Percentiles rank a stretch among this genome's conserved stretches.
phyloP scores from a whole-genome alignment of 2,888 invertebrate species.

The Drosophila flavopinicola region DNA sequence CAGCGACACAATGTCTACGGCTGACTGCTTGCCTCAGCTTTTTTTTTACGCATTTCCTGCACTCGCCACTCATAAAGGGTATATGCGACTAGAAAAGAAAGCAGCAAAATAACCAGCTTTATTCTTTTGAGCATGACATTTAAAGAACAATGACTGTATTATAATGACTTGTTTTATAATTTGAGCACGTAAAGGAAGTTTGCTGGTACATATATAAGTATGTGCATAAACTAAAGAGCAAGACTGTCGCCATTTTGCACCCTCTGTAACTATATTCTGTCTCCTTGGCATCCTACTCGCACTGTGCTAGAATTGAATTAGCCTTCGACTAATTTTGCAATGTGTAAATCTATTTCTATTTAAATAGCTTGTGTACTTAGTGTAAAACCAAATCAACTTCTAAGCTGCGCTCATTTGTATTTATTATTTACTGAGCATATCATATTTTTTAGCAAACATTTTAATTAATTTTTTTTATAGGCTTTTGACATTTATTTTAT shows the following conservation, averaged over 20 bases:
- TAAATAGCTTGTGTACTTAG: too few relatives aligned
- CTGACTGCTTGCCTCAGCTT: conserved; percentile 28
- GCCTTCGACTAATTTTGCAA: too few relatives aligned
- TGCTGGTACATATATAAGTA: too few relatives aligned
- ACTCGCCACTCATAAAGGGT: not conserved
- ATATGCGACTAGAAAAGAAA: conserved; percentile 10
- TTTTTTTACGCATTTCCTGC: conserved; percentile 6
- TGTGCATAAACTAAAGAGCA: too few relatives aligned
- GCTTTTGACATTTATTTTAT: conserved; percentile 43
- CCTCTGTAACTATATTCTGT: too few relatives aligned
- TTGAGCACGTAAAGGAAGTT: not conserved
- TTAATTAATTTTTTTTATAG: not conserved
- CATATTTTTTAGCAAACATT: not conserved
- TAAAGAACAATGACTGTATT: not conserved
- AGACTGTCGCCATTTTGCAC: too few relatives aligned
- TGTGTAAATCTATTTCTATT: too few relatives aligned
- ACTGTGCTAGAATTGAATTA: too few relatives aligned
- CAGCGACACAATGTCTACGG: conserved; percentile 63
- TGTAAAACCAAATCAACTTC: too few relatives aligned
- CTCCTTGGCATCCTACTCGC: too few relatives aligned
- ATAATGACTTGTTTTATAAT: not conserved
- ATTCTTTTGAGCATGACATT: not conserved
- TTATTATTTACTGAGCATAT: not conserved
- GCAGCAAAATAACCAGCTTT: too few relatives aligned
- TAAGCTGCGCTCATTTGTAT: too few relatives aligned